phyloP scores from a whole-genome alignment of 1,140 invertebrate species.

The Drosophila pectinifera region DNA sequence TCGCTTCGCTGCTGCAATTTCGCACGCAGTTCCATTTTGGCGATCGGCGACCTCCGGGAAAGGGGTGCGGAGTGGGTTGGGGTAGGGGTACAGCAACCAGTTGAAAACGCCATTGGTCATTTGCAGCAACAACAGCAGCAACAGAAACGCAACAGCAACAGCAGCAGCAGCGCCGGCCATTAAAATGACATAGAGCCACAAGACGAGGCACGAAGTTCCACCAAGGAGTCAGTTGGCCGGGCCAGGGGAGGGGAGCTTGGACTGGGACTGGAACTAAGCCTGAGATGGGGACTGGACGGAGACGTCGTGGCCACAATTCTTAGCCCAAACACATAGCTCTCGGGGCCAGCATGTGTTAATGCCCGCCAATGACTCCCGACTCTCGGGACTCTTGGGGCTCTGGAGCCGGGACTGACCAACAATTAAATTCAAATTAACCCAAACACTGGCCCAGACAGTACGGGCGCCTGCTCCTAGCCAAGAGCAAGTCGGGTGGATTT shows the following conservation, averaged over 20 bases:
- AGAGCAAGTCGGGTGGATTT: conserved; percentile 45
- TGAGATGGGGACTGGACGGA: conserved; percentile 6
- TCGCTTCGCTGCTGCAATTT: conserved; percentile 62
- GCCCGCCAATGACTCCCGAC: conserved; percentile 33
- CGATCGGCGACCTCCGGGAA: conserved; percentile 8
- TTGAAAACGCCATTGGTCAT: conserved; percentile 80
- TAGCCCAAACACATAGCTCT: conserved; percentile 74
- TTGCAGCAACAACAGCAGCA: conserved; percentile 43
- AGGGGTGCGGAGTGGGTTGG: neutral
- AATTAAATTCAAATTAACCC: conserved; percentile 78
- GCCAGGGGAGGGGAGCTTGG: neutral
- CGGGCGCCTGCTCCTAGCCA: conserved; percentile 22
- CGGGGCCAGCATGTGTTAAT: conserved; percentile 65
- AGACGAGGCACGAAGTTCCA: conserved; percentile 52
- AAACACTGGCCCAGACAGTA: conserved; percentile 47
- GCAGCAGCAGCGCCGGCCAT: conserved; percentile 72
- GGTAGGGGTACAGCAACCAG: conserved; percentile 66
- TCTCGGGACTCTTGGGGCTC: conserved; percentile 1
- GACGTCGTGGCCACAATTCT: conserved; percentile 57
- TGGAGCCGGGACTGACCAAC: conserved; percentile 13
- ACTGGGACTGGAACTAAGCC: conserved; percentile 2
- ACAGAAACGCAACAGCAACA: conserved; percentile 16
- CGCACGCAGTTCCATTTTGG: conserved; percentile 70
- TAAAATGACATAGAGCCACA: conserved; percentile 78
- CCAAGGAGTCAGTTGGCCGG: conserved; percentile 33